Percentiles rank a stretch among this genome's conserved stretches.
These are phyloP conservation scores for Passer montanus DNA, from an alignment of 2,113 vertebrate genomes.

Conservation along the genomic window DNA sequence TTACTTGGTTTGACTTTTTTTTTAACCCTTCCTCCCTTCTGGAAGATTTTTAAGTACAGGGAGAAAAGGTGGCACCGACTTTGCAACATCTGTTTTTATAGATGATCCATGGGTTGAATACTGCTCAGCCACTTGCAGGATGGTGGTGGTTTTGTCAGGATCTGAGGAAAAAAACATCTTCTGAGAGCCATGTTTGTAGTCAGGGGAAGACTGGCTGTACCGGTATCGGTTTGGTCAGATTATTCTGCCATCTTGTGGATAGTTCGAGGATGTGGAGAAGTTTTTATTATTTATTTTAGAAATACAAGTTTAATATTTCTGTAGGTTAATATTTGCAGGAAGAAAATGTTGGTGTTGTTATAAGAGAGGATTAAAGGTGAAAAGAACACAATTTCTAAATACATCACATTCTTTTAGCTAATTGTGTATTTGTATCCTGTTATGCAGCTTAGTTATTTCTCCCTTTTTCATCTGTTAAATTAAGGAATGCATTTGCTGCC, in stretches of 20 bases:
- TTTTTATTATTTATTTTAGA: neutral
- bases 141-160: neutral
- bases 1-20: neutral
- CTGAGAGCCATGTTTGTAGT: neutral
- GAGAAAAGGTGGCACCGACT: rapidly evolving
- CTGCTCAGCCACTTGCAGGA: neutral
- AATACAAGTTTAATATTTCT: rapidly evolving
- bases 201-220: too few relatives aligned
- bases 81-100: neutral
- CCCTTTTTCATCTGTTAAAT: neutral
- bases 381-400: neutral
- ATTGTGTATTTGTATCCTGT: neutral
- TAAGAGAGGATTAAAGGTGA: neutral
- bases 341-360: neutral
- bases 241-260: constrained; percentile 53
- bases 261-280: neutral
- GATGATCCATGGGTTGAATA: neutral
- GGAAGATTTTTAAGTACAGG: neutral
- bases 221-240: neutral
- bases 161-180: neutral
- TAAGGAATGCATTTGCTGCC: neutral
- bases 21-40: rapidly evolving
- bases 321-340: neutral
- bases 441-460: neutral
- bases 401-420: neutral